Evolutionary conservation across 2,113 vertebrate genomes (phyloP), one percentile per base, ranked within the genome.

Genomic region (Neotragus moschatus): DNA sequence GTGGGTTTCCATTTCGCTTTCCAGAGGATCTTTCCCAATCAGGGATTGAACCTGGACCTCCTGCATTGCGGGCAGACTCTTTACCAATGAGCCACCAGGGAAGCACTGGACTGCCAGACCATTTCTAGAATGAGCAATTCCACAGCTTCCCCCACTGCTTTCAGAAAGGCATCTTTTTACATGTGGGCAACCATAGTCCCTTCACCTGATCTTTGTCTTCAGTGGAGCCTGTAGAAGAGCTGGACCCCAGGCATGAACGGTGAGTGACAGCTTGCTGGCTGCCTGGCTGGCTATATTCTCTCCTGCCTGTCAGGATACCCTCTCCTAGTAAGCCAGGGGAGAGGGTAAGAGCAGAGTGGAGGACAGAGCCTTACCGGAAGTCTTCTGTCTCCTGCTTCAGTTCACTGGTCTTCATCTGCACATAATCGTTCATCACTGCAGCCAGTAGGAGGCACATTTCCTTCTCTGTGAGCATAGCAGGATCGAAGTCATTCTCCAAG

Each of bases 361-460:
- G 23, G 23, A 14, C 47, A 26, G 51, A 70, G 26, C 55, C 96
- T 97, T 99, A 99, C 99, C 99, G 99, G 97, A 99, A 99, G 60
- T 98, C 99, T 61, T 99, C 99, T 8, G 98, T 97, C 73, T 98
- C 98, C 89, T 99, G 70, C 73, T 90, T n/a, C 80, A 28, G 98
- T 55, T 99, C 99, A 81, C 99, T 99, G 47, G 99, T 98, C 9
- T 99, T 99, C 98, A 99, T 99, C 98, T 99, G 99, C 98, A 99
- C 93, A 88, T 99, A 99, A 91, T 99, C 99, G 97, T 99, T 99
- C 81, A 99, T 98, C 49, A 99, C 98, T 0, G 99, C 99, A n/a
- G 99, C 99, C 97, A 99, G 98, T 97, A 99, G 98, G 93, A 99
- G 98, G 79, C 99, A 98, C 9, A 99, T 99, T 56, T 99, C 99